These are phyloP conservation scores for Oreochromis aureus DNA, from an alignment of 2,113 vertebrate genomes.

Conservation along the genomic window DNA sequence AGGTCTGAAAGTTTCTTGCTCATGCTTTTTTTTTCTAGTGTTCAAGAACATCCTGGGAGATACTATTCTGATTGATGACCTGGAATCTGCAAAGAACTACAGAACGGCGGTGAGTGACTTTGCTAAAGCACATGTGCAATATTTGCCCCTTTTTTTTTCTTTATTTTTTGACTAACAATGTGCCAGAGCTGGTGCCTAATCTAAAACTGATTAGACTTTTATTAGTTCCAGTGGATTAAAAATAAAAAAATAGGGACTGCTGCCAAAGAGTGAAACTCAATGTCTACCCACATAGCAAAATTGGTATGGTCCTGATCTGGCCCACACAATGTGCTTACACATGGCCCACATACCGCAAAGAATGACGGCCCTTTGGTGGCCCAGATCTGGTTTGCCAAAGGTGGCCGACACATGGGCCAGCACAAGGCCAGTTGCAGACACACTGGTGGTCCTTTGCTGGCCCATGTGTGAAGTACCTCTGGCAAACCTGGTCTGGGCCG, in stretches of 20 bases:
- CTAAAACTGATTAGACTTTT: not conserved
- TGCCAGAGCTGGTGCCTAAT: not conserved
- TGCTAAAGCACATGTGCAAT: not conserved
- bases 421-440: too few relatives aligned
- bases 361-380: too few relatives aligned
- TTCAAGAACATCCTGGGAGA: conserved; percentile 86
- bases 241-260: not conserved
- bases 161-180: not conserved
- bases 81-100: conserved; percentile 86
- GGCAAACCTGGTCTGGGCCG: too few relatives aligned
- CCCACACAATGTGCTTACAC: too few relatives aligned
- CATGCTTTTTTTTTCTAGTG: conserved; percentile 64
- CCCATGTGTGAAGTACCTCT: too few relatives aligned
- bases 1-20: not conserved
- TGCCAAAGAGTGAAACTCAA: not conserved
- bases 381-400: too few relatives aligned
- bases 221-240: not conserved
- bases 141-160: too few relatives aligned
- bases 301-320: too few relatives aligned
- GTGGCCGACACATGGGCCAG: too few relatives aligned
- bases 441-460: too few relatives aligned
- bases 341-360: too few relatives aligned
- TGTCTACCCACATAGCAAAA: too few relatives aligned
- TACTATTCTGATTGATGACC: conserved; percentile 88
- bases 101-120: conserved; percentile 77